Evolutionary conservation across 2,113 vertebrate species (phyloP).

Genomic region (Tricholaema leucomelas): DNA sequence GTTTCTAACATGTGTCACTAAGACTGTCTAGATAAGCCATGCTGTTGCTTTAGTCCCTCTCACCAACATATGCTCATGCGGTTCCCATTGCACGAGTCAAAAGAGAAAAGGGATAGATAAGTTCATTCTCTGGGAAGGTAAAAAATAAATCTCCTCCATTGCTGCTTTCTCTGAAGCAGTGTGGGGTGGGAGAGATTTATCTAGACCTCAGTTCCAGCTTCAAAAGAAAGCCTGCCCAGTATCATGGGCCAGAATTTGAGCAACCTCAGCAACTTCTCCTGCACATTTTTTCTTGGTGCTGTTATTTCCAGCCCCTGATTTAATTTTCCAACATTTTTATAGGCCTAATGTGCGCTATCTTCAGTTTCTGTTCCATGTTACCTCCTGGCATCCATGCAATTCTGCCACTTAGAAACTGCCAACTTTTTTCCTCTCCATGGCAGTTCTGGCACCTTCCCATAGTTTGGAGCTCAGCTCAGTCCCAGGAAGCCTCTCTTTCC

Average conservation of each 20-base stretch:
- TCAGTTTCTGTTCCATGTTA: background rate
- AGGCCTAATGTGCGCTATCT: background rate
- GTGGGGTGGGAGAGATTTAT: background rate
- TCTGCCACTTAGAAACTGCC: background rate
- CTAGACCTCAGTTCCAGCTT: background rate
- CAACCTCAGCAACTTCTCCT: background rate
- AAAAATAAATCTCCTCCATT: accelerated
- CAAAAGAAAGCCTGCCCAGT: background rate
- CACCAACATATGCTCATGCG: background rate
- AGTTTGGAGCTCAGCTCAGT: background rate
- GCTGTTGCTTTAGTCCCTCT: background rate
- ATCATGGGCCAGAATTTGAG: background rate
- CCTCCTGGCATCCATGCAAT: background rate
- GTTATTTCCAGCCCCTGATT: background rate
- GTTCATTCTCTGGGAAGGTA: background rate
- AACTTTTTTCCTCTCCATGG: background rate
- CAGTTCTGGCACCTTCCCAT: background rate
- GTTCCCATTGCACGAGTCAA: background rate
- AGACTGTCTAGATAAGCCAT: background rate
- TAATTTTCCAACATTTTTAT: background rate
- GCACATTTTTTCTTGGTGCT: accelerated
- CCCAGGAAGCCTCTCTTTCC: background rate
- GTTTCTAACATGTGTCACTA: background rate
- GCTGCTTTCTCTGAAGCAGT: background rate
- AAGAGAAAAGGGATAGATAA: background rate